Evolutionary conservation across 2,888 invertebrate genomes (phyloP).

Genomic region (Ophion obscuratus): DNA sequence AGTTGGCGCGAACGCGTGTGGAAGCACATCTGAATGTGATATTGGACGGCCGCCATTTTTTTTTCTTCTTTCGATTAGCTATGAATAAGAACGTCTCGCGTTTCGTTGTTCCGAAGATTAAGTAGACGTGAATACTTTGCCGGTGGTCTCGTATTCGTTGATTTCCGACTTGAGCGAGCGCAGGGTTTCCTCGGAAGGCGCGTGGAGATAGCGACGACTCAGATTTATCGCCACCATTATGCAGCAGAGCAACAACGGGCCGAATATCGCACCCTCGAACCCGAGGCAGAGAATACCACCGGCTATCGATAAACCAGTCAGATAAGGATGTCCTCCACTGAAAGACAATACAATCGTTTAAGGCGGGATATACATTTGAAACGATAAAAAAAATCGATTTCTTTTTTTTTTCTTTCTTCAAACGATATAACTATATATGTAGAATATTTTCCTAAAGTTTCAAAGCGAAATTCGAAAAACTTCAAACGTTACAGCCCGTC

Average conservation of each 20-base stretch:
- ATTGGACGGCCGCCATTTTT: conserved; percentile 45
- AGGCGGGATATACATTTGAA: too few species aligned
- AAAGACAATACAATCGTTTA: conserved; percentile 58
- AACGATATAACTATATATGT: too few species aligned
- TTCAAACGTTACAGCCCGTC: too few species aligned
- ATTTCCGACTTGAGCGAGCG: conserved; percentile 75
- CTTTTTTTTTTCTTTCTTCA: too few species aligned
- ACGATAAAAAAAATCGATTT: too few species aligned
- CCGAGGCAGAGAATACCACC: conserved; percentile 99
- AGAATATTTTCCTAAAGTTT: too few species aligned
- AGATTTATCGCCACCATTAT: conserved; percentile 96
- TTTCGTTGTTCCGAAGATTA: conserved; percentile 26
- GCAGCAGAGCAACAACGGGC: conserved; percentile 97
- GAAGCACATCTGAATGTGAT: conserved; percentile 47
- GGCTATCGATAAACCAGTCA: conserved; percentile 98
- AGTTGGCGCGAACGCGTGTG: conserved; percentile 46
- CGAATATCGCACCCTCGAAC: conserved; percentile 98
- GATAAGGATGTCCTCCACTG: conserved; percentile 97
- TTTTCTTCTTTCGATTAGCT: conserved; percentile 10
- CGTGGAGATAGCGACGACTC: conserved; percentile 80
- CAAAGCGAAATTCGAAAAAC: too few species aligned
- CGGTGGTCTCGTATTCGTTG: conserved; percentile 67
- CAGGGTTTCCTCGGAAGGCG: conserved; percentile 87
- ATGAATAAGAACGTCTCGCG: conserved; percentile 10
- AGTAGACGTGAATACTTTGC: conserved; percentile 55